phyloP scores from a whole-genome alignment of 1,140 invertebrate species.

The Papilio xuthus region DNA sequence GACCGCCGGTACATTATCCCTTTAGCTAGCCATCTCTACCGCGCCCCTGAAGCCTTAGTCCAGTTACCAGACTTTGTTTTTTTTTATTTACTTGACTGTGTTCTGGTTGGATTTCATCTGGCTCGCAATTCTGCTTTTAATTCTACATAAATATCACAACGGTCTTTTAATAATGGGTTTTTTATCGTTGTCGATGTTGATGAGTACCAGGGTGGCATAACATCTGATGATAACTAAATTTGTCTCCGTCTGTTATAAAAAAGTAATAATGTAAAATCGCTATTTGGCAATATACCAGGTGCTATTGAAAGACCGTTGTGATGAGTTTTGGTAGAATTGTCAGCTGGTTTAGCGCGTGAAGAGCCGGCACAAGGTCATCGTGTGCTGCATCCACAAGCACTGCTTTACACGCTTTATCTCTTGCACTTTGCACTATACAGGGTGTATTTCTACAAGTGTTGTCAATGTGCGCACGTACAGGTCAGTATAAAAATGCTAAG shows the following conservation, averaged over 20 bases:
- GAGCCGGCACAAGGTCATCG: slow-evolving; percentile 20
- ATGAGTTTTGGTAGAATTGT: not conserved
- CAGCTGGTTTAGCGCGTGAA: not conserved
- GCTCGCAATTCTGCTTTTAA: not conserved
- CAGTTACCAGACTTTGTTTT: not conserved
- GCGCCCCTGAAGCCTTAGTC: slow-evolving; percentile 12
- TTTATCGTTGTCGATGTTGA: too few relatives aligned
- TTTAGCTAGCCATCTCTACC: slow-evolving; percentile 28
- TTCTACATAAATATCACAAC: not conserved
- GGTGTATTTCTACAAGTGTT: not conserved
- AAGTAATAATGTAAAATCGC: not conserved
- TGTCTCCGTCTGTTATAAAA: too few relatives aligned
- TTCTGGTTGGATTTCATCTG: not conserved
- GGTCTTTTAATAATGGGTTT: not conserved
- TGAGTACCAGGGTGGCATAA: not conserved
- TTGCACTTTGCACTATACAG: slow-evolving; percentile 15
- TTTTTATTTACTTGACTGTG: not conserved
- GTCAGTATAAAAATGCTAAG: not conserved
- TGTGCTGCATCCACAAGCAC: slow-evolving; percentile 39
- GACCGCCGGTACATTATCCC: slow-evolving; percentile 46
- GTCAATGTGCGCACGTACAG: not conserved
- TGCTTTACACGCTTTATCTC: slow-evolving; percentile 43
- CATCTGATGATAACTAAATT: too few relatives aligned
- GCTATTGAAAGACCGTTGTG: not conserved
- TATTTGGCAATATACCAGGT: not conserved